Evolutionary conservation across 2,797 vertebrate genomes (phyloP).

Genomic region (Xenops minutus): DNA sequence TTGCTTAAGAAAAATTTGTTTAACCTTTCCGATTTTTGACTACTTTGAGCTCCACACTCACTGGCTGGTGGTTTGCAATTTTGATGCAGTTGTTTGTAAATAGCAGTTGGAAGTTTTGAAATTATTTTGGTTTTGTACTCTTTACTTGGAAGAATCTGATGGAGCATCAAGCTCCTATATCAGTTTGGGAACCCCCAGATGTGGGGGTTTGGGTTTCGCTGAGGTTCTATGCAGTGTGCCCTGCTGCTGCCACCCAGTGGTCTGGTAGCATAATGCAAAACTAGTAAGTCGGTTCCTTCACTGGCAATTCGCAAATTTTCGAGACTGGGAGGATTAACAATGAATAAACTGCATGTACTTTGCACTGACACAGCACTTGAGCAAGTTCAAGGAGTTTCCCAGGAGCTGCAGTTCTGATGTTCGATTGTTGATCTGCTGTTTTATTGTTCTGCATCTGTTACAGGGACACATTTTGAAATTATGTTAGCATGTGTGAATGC

Average conservation of each 20-base stretch:
- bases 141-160: background rate
- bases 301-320: background rate
- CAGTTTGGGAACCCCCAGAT: background rate
- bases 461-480: background rate
- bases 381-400: background rate
- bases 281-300: background rate
- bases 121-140: background rate
- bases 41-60: background rate
- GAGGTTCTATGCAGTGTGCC: background rate
- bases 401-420: background rate
- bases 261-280: background rate
- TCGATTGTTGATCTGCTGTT: background rate
- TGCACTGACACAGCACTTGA: background rate
- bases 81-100: background rate
- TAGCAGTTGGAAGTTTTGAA: background rate
- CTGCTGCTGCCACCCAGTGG: constrained; percentile 52
- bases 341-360: background rate
- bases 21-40: background rate
- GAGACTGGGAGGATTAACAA: rapidly evolving
- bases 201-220: background rate
- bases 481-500: background rate
- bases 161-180: background rate
- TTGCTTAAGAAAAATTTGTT: background rate
- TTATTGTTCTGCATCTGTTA: background rate
- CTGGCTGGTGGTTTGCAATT: background rate